Conservation (phyloP, 2,797 vertebrate species). For the Nannoperca australis region DNA sequence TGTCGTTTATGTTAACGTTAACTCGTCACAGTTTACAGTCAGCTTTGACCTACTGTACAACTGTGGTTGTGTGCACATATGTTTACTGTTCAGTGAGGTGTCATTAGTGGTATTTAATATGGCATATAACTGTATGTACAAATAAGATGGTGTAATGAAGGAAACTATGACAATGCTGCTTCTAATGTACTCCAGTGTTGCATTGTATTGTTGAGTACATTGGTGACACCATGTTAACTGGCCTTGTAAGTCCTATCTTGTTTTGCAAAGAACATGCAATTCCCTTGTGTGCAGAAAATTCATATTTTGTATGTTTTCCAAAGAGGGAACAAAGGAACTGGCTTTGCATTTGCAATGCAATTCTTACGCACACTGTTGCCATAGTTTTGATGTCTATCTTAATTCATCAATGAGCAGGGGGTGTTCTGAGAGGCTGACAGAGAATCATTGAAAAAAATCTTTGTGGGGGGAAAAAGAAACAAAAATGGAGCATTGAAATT, state of each 20-base stretch:
- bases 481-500: conserved; percentile 83
- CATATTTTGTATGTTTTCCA: conserved; percentile 52
- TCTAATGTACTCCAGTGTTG: neutral
- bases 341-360: conserved; percentile 41
- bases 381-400: conserved; percentile 68
- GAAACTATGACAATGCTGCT: neutral
- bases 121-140: neutral
- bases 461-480: conserved; percentile 38
- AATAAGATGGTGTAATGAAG: neutral
- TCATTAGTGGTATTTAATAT: neutral
- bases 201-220: neutral
- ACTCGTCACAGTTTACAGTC: too few relatives aligned
- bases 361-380: conserved; percentile 37
- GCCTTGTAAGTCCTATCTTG: conserved; percentile 12
- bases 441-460: conserved; percentile 63
- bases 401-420: conserved; percentile 68
- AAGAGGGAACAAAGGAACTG: conserved; percentile 51
- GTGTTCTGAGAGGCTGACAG: conserved; percentile 61
- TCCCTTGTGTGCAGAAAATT: conserved; percentile 34
- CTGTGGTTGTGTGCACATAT: neutral
- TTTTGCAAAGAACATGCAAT: conserved; percentile 31
- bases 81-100: neutral
- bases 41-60: neutral
- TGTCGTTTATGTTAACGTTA: too few relatives aligned
- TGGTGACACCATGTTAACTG: neutral